Evolutionary conservation across 37 sponge, comb jelly and placozoan species (phyloP).

Genomic region (Eunapius fragilis): DNA sequence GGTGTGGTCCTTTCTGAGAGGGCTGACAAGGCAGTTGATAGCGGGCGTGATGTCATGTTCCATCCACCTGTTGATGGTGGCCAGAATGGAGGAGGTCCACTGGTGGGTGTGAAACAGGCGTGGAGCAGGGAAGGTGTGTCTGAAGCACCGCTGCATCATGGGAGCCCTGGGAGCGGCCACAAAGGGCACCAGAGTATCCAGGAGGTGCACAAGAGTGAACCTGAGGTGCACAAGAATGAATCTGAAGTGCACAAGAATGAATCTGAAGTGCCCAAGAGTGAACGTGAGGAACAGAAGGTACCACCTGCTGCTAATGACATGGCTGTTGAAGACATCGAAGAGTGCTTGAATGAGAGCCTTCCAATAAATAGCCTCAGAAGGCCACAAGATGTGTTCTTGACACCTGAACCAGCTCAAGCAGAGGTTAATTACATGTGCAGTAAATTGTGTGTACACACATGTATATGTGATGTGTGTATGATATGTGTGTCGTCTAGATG

Average conservation of each 20-base stretch:
- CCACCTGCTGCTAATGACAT: neutral
- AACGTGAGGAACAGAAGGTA: neutral
- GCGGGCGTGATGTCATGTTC: neutral
- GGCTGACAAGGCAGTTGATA: neutral
- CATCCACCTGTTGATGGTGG: neutral
- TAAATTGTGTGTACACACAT: no score
- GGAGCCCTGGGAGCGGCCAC: neutral
- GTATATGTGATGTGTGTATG: no score
- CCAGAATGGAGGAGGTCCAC: no score
- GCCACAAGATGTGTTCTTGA: neutral
- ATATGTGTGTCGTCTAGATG: no score
- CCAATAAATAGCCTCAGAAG: neutral
- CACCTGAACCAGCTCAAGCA: neutral
- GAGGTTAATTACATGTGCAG: neutral
- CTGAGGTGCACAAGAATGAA: no score
- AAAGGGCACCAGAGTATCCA: neutral
- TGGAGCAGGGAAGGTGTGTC: neutral
- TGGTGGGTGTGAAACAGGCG: neutral
- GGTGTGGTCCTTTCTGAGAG: neutral
- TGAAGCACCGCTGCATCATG: neutral
- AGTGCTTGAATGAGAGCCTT: neutral
- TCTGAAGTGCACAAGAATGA: no score
- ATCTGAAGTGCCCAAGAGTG: no score
- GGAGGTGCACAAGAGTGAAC: neutral
- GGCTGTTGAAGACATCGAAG: slow-evolving; percentile 8